Evolutionary conservation across 2,113 vertebrate species (phyloP).

Genomic region (Gulo gulo): DNA sequence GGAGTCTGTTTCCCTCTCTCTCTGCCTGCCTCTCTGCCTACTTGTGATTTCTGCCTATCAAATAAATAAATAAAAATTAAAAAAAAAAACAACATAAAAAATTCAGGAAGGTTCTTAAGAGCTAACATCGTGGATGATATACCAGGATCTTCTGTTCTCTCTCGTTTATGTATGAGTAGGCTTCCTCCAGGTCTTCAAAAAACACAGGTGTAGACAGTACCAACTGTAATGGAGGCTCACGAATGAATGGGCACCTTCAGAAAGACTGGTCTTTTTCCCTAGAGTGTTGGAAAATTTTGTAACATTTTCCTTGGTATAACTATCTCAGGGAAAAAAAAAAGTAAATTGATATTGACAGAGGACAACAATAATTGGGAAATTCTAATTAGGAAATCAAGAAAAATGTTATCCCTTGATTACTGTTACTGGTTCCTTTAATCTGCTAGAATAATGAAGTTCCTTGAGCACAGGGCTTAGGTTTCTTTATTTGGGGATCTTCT

Average conservation of each 20-base stretch:
- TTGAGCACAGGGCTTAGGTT: not conserved
- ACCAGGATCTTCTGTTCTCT: not conserved
- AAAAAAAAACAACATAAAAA: not conserved
- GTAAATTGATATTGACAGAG: not conserved
- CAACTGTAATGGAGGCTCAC: not conserved
- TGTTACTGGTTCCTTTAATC: not conserved
- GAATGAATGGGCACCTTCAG: not conserved
- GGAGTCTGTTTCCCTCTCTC: no score
- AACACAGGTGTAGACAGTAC: not conserved
- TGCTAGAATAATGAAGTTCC: not conserved
- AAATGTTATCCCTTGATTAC: not conserved
- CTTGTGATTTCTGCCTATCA: no score
- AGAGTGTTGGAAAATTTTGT: not conserved
- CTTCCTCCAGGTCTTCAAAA: not conserved
- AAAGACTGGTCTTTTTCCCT: not conserved
- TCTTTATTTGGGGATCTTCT: not conserved
- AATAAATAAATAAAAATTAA: no score
- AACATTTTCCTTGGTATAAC: not conserved
- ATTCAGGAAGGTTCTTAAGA: not conserved
- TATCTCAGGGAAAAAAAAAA: not conserved
- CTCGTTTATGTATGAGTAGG: not conserved
- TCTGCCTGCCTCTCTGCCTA: no score
- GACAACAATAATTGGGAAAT: not conserved
- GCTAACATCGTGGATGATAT: not conserved
- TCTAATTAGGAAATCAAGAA: not conserved